Percentiles rank a stretch among this genome's conserved stretches.
These are phyloP conservation scores for Solenopsis invicta DNA, from an alignment of 1,140 invertebrate species.

Conservation along the genomic window DNA sequence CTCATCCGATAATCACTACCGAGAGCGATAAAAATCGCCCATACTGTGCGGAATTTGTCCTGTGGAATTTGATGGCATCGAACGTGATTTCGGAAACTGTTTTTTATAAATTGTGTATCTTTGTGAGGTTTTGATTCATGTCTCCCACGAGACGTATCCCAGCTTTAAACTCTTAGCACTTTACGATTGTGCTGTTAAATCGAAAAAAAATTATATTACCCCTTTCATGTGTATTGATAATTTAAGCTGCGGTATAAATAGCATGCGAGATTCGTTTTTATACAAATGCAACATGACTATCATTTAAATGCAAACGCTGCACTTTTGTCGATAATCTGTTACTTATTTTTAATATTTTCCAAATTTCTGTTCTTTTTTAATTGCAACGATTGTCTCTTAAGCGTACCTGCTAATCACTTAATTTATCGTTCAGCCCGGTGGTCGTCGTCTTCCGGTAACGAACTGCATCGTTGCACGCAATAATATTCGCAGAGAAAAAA, in stretches of 20 bases:
- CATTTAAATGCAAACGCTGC: background rate
- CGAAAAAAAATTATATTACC: background rate
- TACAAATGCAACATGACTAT: background rate
- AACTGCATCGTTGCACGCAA: slow-evolving; percentile 36
- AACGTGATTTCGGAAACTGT: background rate
- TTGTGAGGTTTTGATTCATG: background rate
- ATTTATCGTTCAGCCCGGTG: slow-evolving; percentile 22
- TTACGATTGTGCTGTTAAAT: background rate
- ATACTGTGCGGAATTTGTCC: slow-evolving; percentile 24
- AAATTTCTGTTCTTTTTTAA: background rate
- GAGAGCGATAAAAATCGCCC: slow-evolving; percentile 46
- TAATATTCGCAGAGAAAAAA: slow-evolving; percentile 29
- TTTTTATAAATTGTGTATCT: slow-evolving; percentile 12
- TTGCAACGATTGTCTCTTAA: background rate
- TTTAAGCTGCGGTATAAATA: background rate
- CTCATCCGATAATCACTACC: background rate
- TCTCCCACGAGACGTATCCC: background rate
- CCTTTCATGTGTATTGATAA: background rate
- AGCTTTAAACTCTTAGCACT: background rate
- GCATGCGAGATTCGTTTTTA: background rate
- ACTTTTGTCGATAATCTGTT: background rate
- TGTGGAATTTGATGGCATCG: background rate
- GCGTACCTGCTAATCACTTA: background rate
- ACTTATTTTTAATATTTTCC: background rate
- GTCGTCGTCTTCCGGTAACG: background rate